Base-by-base conservation (phyloP, 2,113 vertebrate genomes). In the Pygoscelis antarcticus region DNA sequence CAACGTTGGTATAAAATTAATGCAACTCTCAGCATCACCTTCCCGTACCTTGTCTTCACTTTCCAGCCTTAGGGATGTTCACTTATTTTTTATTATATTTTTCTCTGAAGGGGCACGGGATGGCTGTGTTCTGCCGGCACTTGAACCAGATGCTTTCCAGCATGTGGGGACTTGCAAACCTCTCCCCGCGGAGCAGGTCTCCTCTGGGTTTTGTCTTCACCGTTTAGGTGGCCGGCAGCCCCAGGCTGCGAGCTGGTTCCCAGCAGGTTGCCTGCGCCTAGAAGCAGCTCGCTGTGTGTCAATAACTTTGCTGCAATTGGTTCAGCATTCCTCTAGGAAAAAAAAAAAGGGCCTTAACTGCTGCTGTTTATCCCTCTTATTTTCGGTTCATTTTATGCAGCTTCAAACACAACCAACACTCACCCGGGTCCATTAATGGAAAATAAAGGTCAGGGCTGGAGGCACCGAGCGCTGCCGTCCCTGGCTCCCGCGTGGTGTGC, bases 371-470 rank as follows among this genome's bases (percentile, higher is more conserved):
- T 96, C 54, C 89, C 65, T 89, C 94, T 97, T 95, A 97, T 97
- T 96, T 97, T 95, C 44, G 10, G 83, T 93, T 97, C 97, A 95
- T 97, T 98, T 96, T 97, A 89, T 92, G 90, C 87, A 79, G 86
- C 90, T 97, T 97, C 96, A 93, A 95, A 97, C 83, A 42, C 94
- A 81, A 85, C 57, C 23, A 30, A 93, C 89, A 32, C 90, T 98
- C 95, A 69, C 66, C 36, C 25, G 3, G 72, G 68, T 78, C 96
- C 96, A 96, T 97, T 98, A 98, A 97, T 94, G 93, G 96, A 97
- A 98, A 98, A 96, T 96, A 94, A 98, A 98, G 97, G 97, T 98
- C 97, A 96, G 46, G 87, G 96, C 96, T 83, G 77, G 96, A 96
- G 97, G 91, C 83, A 8, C 65, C 38, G 5, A 66, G 94, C 3